These are phyloP conservation scores for Chaenogobius annularis DNA, from an alignment of 2,113 vertebrate genomes.

Conservation along the genomic window DNA sequence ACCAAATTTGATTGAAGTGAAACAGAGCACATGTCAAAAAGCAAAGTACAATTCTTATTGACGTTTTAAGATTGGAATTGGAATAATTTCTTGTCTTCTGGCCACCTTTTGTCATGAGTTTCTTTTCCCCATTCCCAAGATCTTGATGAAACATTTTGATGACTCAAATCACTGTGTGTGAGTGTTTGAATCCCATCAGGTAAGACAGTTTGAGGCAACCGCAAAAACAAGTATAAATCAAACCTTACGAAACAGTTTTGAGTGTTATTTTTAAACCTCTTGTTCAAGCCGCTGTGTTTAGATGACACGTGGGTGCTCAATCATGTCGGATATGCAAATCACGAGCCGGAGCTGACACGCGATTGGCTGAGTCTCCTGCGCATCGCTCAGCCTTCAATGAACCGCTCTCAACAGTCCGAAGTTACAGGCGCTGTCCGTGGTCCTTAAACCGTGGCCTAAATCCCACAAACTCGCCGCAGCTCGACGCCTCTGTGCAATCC, in stretches of 20 bases:
- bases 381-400: conserved; percentile 23
- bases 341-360: conserved; percentile 8
- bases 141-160: too few species aligned
- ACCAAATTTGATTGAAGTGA: background rate
- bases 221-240: background rate
- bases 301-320: conserved; percentile 43
- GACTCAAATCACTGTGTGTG: too few species aligned
- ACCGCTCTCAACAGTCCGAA: conserved; percentile 13
- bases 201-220: too few species aligned
- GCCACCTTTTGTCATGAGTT: too few species aligned
- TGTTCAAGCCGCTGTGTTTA: conserved; percentile 7
- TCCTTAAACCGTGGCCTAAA: conserved; percentile 38
- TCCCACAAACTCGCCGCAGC: conserved; percentile 17
- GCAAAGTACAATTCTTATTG: too few species aligned
- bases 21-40: background rate
- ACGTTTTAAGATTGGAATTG: too few species aligned
- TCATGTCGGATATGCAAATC: conserved; percentile 21
- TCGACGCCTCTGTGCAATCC: conserved; percentile 13
- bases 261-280: background rate
- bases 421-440: conserved; percentile 57
- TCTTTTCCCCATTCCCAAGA: too few species aligned
- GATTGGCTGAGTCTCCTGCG: conserved; percentile 23
- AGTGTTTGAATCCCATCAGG: too few species aligned
- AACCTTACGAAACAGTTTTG: background rate
- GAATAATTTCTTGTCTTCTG: too few species aligned